phyloP scores from a whole-genome alignment of 2,113 vertebrate genomes.

The Empidonax alnorum region DNA sequence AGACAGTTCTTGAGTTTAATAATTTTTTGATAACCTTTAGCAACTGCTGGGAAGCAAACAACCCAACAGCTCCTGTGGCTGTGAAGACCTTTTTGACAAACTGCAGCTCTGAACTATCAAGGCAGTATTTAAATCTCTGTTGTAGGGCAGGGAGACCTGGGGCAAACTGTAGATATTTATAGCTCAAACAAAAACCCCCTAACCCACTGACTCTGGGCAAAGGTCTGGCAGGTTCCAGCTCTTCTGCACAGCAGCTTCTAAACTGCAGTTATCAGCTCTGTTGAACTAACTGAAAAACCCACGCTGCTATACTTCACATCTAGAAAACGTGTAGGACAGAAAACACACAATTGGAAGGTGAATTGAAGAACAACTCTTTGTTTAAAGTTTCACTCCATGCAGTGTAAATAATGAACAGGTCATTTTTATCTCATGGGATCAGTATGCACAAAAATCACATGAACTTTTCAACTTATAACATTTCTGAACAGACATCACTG shows the following conservation, averaged over 20 bases:
- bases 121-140: neutral
- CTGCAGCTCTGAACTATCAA: neutral
- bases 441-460: neutral
- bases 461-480: neutral
- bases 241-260: neutral
- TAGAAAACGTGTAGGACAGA: neutral
- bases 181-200: neutral
- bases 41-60: neutral
- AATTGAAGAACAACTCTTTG: neutral
- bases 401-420: neutral
- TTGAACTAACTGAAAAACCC: neutral
- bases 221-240: neutral
- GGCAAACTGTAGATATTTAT: neutral
- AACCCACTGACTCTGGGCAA: neutral
- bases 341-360: neutral
- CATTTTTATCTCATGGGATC: neutral
- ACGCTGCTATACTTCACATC: neutral
- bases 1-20: neutral
- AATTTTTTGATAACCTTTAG: neutral
- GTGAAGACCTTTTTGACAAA: neutral
- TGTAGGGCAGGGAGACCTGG: neutral
- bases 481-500: neutral
- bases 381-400: neutral
- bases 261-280: neutral
- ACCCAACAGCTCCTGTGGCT: neutral